Base-by-base conservation (phyloP, 2,888 invertebrate genomes). In the Drosophila birchii region DNA sequence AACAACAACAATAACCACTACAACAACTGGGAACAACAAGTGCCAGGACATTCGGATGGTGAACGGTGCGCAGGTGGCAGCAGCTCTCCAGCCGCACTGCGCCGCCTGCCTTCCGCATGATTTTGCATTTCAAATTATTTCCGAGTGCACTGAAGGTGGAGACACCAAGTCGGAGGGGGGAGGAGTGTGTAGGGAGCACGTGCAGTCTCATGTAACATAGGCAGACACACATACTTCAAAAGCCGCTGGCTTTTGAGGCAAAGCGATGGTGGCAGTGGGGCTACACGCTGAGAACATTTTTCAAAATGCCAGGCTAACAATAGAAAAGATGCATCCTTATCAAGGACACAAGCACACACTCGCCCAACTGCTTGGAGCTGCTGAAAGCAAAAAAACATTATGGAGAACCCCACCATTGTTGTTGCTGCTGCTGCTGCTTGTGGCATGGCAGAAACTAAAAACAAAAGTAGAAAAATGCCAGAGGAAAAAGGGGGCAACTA, bases 281-380 rank as follows among this genome's bases (percentile, higher is more conserved):
- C 54, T 51, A 29, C 77, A 74, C 44, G 60, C 45, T 32, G 60
- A 69, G 61, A 75, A 70, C 73, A 78, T 89, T 82, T 83, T 87
- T 78, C 74, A 75, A 90, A 86, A 89, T 90, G 88, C 89, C 89
- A 89, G 72, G 78, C 88, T 78, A 89, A 86, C 89, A 86, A 90
- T 89, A 86, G 82, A 89, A 84, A 78, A 79, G 89, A 80, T 86
- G 85, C 86, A 90, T 90, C 86, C 91, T 82, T 83, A 86, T 90
- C 91, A 91, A 90, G 90, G 91, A 81, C 90, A 79, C 76, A 71
- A 74, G 57, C 53, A 75, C 67, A 43, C 59, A 53, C 44, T 54
- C 75, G 32, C 44, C 44, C 58, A 49, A 80, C 73, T 75, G 86
- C 78, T 79, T 63, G 73, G 69, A 53, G 11, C 34, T 41, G 55